phyloP scores from a whole-genome alignment of 2,797 vertebrate genomes.

The Potorous gilbertii region DNA sequence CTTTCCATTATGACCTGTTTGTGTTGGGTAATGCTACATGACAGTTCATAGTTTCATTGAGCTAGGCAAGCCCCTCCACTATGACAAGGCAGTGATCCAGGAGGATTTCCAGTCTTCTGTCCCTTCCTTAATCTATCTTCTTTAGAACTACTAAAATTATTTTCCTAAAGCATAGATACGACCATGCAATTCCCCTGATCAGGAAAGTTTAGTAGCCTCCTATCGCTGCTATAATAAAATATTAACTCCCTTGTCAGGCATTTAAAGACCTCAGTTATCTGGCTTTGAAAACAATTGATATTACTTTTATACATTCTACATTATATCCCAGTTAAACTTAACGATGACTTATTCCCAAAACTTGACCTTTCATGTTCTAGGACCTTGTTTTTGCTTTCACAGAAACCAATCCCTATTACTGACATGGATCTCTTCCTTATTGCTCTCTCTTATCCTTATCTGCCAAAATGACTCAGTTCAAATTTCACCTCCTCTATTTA shows the following conservation, averaged over 20 bases:
- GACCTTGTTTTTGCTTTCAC: background rate
- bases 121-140: background rate
- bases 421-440: background rate
- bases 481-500: background rate
- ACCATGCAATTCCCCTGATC: background rate
- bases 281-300: background rate
- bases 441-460: background rate
- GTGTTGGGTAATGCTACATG: background rate
- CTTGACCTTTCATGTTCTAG: background rate
- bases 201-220: background rate
- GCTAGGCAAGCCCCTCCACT: background rate
- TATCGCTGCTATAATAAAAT: background rate
- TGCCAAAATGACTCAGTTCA: background rate
- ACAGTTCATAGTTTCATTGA: background rate
- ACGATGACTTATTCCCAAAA: background rate
- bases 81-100: background rate
- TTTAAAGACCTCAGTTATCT: background rate
- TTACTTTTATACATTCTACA: background rate
- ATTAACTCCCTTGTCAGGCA: background rate
- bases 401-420: background rate
- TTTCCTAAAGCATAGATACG: background rate
- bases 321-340: background rate
- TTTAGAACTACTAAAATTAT: background rate
- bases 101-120: background rate
- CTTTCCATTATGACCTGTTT: background rate